Evolutionary conservation across 1,140 invertebrate species (phyloP), one percentile per base, ranked within the genome.

Genomic region (Agrypnia vestita): DNA sequence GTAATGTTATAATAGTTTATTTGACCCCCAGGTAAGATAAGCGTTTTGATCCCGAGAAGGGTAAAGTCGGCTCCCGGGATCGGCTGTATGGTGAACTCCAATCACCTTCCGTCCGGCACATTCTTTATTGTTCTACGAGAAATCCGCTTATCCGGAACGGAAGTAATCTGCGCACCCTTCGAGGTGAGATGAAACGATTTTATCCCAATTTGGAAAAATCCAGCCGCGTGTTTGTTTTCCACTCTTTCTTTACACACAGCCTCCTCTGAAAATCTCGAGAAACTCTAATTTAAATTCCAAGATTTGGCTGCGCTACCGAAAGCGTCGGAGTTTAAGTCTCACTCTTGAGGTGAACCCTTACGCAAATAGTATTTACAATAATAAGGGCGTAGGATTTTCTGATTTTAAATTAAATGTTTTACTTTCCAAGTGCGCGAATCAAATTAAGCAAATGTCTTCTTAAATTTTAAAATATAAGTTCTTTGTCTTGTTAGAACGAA

Each of bases 181-280:
- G 67, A 71, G 67, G 67, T 71, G 67, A 49, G 67, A 71, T 71
- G 49, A 71, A 46, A 71, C 15, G 19, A 71, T 53, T 71, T 71
- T 71, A 46, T 71, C 17, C 46, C 67, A 49, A 71, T 71, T 71
- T 71, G 49, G 46, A 13, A 47, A 67, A 13, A 71, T 71, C 21
- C 19, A 15, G 0, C 11, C 51, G 1, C 46, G 13, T 46, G 49
- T 25, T 46, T 71, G 35, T 71, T 17, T 12, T 71, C 17, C 12
- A 13, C 12, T 56, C 17, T 67, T 67, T 67, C 35, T 67, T 67
- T 47, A 67, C 62, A 44, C 11, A 56, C 7, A 56, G 15, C 44
- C n/a, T 44, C 9, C 44, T 44, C 35, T 13, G 35, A 9, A 44
- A 44, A 15, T 43, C 35, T 17, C 35, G 44, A 21, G 17, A n/a